Base-by-base conservation (phyloP, 2,888 invertebrate species). In the Drosophila differens region DNA sequence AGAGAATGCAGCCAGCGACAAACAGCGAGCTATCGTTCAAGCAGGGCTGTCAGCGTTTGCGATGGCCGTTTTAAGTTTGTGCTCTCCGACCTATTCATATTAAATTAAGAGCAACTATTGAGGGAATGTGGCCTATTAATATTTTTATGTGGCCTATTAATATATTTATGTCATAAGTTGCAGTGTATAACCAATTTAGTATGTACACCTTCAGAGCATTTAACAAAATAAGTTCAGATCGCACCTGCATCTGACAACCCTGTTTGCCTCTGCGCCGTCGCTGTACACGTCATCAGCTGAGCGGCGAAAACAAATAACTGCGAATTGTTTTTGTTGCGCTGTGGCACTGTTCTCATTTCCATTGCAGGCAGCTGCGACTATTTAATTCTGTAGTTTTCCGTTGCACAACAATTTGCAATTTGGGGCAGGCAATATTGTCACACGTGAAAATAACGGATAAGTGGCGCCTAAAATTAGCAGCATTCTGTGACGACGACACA, bases 201-300 rank as follows among this genome's bases (percentile, higher is more conserved):
- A 51, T 12, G 7, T 33, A 37, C 14, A 16, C n/a, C n/a, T 25
- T 3, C 3, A 14, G 9, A 32, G 1, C 3, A 16, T 51, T 35
- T 10, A 10, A 3, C 14, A n/a, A 39, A 25, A 4, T 10, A 6
- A 1, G 3, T 39, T 54, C 19, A 0, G 2, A 0, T n/a, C 4
- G 1, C 5, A 19, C 49, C 10, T 16, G 16, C 1, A 37, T 51
- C 44, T 79, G 88, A 41, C 89, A 85, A 77, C 88, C 70, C 85
- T 85, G 58, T 25, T 28, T 32, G 14, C 6, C 70, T 70, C 82
- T 71, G 79, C 89, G 86, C 74, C 83, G 83, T 54, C 86, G 83
- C 88, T 76, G 79, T 60, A 69, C 76, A 89, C 89, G 85, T 89
- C 85, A 87, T 89, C 85, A 89, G 85, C 89, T 89, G 85, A 65